Conservation (phyloP, 2,888 invertebrate species). For the Apantesis nais region DNA sequence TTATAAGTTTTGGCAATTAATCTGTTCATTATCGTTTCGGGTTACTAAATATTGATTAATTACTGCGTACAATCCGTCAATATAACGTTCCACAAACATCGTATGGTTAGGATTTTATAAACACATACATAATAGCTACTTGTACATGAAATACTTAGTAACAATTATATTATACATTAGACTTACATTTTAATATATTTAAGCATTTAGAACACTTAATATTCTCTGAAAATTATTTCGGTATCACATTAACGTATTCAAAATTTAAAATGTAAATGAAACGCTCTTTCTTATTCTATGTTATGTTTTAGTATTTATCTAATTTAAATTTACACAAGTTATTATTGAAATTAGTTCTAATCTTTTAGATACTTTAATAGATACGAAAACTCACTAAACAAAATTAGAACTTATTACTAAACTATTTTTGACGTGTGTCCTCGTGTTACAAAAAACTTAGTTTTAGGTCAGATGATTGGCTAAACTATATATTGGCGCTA, state of each 20-base stretch:
- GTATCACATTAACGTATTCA: not conserved
- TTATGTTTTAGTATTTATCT: not conserved
- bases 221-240: not conserved
- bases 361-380: not conserved
- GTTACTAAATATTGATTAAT: not conserved
- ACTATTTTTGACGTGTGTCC: not conserved
- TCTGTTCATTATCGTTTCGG: not conserved
- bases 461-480: no score
- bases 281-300: not conserved
- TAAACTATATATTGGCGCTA: not conserved
- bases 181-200: not conserved
- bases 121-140: constrained; percentile 1
- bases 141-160: not conserved
- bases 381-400: not conserved
- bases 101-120: not conserved
- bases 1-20: not conserved
- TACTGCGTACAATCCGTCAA: not conserved
- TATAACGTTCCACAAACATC: not conserved
- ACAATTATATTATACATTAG: not conserved
- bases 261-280: not conserved
- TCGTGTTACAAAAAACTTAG: not conserved
- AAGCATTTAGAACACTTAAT: not conserved
- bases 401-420: not conserved
- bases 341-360: not conserved
- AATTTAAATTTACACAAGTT: not conserved